Evolutionary conservation across 2,888 invertebrate genomes (phyloP).

Genomic region (Synanthedon tipuliformis): DNA sequence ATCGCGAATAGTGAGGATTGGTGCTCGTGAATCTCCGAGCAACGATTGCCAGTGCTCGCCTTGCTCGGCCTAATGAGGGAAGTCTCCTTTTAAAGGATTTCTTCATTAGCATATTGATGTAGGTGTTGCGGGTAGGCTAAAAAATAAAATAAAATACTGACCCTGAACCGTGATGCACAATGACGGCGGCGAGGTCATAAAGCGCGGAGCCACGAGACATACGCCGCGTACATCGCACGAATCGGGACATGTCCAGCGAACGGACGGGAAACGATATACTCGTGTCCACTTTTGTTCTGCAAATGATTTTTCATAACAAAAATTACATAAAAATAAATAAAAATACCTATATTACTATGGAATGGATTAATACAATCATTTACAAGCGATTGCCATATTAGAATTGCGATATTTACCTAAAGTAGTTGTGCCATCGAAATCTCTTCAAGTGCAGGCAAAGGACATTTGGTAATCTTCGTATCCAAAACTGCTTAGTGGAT

Average conservation of each 20-base stretch:
- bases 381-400: too few relatives aligned
- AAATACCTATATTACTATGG: too few relatives aligned
- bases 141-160: conserved; percentile 27
- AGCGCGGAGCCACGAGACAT: conserved; percentile 75
- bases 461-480: conserved; percentile 83
- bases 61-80: too few relatives aligned
- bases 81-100: too few relatives aligned
- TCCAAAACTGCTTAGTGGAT: conserved; percentile 89
- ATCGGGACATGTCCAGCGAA: conserved; percentile 82
- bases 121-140: background rate
- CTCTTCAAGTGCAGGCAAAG: conserved; percentile 86
- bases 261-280: conserved; percentile 81
- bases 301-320: too few relatives aligned
- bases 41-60: too few relatives aligned
- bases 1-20: too few relatives aligned
- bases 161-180: conserved; percentile 86
- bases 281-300: conserved; percentile 80
- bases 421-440: conserved; percentile 85
- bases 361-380: too few relatives aligned
- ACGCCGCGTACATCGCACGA: conserved; percentile 75
- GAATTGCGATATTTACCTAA: conserved; percentile 60
- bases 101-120: too few relatives aligned
- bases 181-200: conserved; percentile 84
- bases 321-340: too few relatives aligned
- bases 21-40: too few relatives aligned